Evolutionary conservation across 2,888 invertebrate species (phyloP).

Genomic region (Eilema depressum): DNA sequence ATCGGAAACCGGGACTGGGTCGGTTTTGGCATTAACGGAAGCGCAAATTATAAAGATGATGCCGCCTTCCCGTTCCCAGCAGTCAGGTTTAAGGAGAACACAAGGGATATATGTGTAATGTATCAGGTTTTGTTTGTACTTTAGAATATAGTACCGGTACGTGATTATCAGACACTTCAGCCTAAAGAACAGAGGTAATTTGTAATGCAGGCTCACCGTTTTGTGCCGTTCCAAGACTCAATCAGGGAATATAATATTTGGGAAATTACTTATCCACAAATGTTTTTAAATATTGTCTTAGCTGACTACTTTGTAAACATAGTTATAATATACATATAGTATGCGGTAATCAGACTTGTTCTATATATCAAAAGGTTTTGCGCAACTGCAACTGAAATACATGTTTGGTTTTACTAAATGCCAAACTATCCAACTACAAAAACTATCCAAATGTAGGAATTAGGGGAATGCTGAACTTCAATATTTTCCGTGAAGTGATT

Average conservation of each 20-base stretch:
- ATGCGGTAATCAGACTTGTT: too few species aligned
- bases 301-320: background rate
- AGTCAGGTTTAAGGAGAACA: slow-evolving; percentile 88
- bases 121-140: slow-evolving; percentile 20
- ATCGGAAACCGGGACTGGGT: slow-evolving; percentile 90
- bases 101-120: slow-evolving; percentile 85
- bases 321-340: background rate
- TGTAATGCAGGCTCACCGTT: background rate
- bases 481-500: too few species aligned
- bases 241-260: background rate
- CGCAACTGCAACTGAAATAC: too few species aligned
- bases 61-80: slow-evolving; percentile 88
- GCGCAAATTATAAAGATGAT: slow-evolving; percentile 86
- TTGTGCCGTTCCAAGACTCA: background rate
- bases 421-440: too few species aligned
- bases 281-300: background rate
- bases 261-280: background rate
- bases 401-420: too few species aligned
- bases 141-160: background rate
- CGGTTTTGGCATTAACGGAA: slow-evolving; percentile 88
- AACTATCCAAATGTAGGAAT: too few species aligned
- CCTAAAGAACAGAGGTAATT: background rate
- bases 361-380: too few species aligned
- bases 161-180: background rate
- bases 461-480: too few species aligned